Evolutionary conservation across 2,113 vertebrate genomes (phyloP).

Genomic region (Abramis brama): DNA sequence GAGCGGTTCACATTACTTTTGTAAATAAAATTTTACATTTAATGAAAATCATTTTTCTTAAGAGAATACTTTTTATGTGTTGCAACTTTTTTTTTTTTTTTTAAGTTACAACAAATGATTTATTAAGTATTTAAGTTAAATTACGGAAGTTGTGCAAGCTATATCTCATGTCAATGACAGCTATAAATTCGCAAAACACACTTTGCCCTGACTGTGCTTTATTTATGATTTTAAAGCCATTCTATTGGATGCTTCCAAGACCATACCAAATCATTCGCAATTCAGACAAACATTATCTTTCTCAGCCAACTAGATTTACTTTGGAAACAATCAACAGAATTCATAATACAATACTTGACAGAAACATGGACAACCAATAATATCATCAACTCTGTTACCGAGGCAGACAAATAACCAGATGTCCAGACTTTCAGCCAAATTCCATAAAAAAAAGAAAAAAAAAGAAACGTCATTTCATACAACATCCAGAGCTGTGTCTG

Average conservation of each 20-base stretch:
- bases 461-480: neutral
- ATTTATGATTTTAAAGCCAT: neutral
- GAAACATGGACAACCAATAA: neutral
- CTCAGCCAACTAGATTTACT: neutral
- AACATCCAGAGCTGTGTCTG: slow-evolving; percentile 9
- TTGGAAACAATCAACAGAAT: neutral
- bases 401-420: slow-evolving; percentile 32
- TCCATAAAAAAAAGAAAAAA: neutral
- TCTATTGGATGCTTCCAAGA: neutral
- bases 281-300: neutral
- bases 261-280: neutral
- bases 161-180: neutral
- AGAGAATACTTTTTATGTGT: neutral
- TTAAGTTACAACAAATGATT: neutral
- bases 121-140: neutral
- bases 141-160: neutral
- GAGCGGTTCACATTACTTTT: neutral
- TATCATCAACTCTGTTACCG: neutral
- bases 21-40: neutral
- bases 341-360: neutral
- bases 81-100: neutral
- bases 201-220: neutral
- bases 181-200: neutral
- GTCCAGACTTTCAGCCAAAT: slow-evolving; percentile 27
- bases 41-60: neutral